These are phyloP conservation scores for Herminia tarsipennalis DNA, from an alignment of 2,888 invertebrate genomes.

Conservation along the genomic window DNA sequence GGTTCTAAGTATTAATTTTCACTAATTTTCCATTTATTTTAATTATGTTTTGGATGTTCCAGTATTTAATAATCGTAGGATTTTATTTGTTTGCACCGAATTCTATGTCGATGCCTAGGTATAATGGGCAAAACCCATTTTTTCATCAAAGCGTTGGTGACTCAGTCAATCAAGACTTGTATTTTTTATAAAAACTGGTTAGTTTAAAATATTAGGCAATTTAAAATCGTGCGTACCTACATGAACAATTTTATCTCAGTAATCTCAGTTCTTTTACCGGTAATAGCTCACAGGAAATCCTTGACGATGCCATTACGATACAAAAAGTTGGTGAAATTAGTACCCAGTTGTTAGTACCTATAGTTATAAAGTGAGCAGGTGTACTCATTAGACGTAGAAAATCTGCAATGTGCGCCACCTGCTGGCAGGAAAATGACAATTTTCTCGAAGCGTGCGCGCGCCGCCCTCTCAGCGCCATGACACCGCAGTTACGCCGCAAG, in stretches of 20 bases:
- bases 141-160: no score
- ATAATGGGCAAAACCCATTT: no score
- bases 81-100: no score
- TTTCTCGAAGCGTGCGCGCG: conserved; percentile 56
- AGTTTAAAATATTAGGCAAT: no score
- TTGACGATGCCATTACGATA: conserved; percentile 48
- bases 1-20: no score
- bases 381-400: conserved; percentile 66
- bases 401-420: conserved; percentile 61
- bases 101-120: no score
- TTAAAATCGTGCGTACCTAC: neutral
- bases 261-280: conserved; percentile 15
- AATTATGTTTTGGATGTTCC: no score
- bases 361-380: conserved; percentile 51
- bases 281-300: conserved; percentile 53
- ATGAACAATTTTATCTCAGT: conserved; percentile 5
- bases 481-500: conserved; percentile 4
- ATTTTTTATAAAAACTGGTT: no score
- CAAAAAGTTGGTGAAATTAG: conserved; percentile 62
- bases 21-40: no score
- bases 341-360: conserved; percentile 26
- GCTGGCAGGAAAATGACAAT: conserved; percentile 71
- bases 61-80: no score
- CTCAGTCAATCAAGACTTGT: no score
- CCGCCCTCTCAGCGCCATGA: conserved; percentile 16